phyloP scores from a whole-genome alignment of 2,888 invertebrate genomes.

The Yponomeuta cagnagella region DNA sequence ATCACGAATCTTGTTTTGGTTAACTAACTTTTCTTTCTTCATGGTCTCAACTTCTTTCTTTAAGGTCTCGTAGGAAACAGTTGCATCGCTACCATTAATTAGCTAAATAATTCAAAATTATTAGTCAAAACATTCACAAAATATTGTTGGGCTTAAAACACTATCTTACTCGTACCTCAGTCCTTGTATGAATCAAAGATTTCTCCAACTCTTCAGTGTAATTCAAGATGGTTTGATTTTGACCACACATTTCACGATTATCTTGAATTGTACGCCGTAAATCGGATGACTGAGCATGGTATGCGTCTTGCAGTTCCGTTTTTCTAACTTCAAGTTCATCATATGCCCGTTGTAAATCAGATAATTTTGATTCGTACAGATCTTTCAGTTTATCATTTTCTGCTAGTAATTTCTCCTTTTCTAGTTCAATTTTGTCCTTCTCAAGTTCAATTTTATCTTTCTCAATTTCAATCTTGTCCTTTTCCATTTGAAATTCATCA shows the following conservation, averaged over 20 bases:
- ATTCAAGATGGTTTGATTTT: constrained; percentile 19
- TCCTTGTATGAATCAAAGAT: constrained; percentile 41
- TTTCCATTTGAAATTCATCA: constrained; percentile 36
- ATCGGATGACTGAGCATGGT: not conserved
- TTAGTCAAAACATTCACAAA: too few relatives aligned
- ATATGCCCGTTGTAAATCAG: not conserved
- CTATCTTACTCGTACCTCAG: constrained; percentile 36
- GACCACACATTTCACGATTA: not conserved
- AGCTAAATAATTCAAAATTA: not conserved
- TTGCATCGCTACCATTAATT: constrained; percentile 16
- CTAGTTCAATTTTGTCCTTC: constrained; percentile 29
- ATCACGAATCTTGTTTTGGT: constrained; percentile 42
- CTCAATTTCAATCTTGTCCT: constrained; percentile 38
- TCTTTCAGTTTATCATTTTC: constrained; percentile 3
- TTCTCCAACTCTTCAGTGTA: constrained; percentile 50
- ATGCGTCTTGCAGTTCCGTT: constrained; percentile 28
- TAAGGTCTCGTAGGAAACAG: constrained; percentile 31
- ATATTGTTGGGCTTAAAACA: not conserved
- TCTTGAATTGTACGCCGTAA: not conserved
- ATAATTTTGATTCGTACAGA: not conserved
- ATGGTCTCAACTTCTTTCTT: constrained; percentile 45
- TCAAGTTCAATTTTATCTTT: constrained; percentile 31
- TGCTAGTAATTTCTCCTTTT: constrained; percentile 29
- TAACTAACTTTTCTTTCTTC: constrained; percentile 45
- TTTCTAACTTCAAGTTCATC: constrained; percentile 37